Conservation (phyloP, 2,888 invertebrate genomes). For the Petrolisthes manimaculis region DNA sequence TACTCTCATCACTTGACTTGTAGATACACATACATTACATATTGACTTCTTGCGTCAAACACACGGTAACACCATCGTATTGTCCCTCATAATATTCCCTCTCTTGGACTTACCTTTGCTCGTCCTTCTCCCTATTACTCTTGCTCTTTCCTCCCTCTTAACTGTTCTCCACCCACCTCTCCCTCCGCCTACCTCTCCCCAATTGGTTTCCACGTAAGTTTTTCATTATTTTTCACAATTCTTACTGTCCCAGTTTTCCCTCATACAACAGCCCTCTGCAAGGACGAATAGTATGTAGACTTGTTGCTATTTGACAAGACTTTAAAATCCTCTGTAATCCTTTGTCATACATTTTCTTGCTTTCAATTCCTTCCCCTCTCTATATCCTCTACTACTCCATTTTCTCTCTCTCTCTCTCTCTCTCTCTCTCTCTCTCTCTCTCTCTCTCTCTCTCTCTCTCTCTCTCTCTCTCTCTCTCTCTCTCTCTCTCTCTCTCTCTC, state of each 20-base stretch:
- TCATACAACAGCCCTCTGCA: background rate
- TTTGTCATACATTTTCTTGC: too few species aligned
- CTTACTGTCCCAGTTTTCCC: background rate
- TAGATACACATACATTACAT: too few species aligned
- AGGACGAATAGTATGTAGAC: too few species aligned
- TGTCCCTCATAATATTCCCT: too few species aligned
- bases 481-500: background rate
- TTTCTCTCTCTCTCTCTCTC: conserved; percentile 6
- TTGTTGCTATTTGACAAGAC: too few species aligned
- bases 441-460: background rate
- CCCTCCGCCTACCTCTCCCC: background rate
- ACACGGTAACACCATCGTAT: too few species aligned
- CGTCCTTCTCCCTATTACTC: background rate
- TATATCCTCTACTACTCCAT: background rate
- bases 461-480: background rate
- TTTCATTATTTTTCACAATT: background rate
- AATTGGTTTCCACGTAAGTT: background rate
- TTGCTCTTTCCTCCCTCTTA: background rate
- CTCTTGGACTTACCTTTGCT: too few species aligned
- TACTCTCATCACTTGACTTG: too few species aligned
- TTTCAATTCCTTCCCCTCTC: background rate
- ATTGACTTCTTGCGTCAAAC: too few species aligned
- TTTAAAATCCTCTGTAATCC: too few species aligned
- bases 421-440: background rate
- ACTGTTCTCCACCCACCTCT: background rate